A percentile compares a stretch with the other conserved stretches of the same genome.
Evolutionary conservation across 2,113 vertebrate species (phyloP).

Genomic region (Pituophis catenifer): DNA sequence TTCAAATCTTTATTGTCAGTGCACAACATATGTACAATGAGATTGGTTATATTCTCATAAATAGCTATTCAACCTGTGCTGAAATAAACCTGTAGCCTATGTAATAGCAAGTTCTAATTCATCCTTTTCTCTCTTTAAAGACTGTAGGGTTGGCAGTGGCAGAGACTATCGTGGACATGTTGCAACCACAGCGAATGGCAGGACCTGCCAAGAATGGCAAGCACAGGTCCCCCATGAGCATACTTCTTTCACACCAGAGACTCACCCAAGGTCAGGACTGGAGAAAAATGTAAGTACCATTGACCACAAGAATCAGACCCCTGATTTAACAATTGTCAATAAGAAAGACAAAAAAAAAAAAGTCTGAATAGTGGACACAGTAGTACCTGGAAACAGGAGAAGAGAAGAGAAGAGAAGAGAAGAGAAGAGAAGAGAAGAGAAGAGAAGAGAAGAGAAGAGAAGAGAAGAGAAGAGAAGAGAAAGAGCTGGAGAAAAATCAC

Average conservation of each 20-base stretch:
- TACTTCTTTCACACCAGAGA: constrained; percentile 76
- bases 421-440: not conserved
- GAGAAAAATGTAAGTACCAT: constrained; percentile 80
- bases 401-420: not conserved
- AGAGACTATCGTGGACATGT: constrained; percentile 78
- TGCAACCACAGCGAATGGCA: constrained; percentile 74
- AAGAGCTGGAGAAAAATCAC: not conserved
- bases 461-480: not conserved
- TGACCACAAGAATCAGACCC: not conserved
- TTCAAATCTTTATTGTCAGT: no score
- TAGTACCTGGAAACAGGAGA: not conserved
- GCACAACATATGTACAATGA: no score
- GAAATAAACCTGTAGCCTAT: not conserved
- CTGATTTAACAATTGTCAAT: not conserved
- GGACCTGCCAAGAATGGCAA: constrained; percentile 86
- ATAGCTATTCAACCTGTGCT: not conserved
- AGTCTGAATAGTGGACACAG: not conserved
- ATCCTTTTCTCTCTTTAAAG: constrained; percentile 58
- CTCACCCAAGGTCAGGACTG: constrained; percentile 77
- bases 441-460: not conserved
- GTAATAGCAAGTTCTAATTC: not conserved
- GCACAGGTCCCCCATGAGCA: constrained; percentile 81
- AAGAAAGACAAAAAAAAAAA: not conserved
- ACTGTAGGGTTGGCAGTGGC: constrained; percentile 80
- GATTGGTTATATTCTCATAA: not conserved